A percentile compares a stretch with the other conserved stretches of the same genome.
These are phyloP conservation scores for Biston betularia DNA, from an alignment of 2,888 invertebrate species.

Conservation along the genomic window DNA sequence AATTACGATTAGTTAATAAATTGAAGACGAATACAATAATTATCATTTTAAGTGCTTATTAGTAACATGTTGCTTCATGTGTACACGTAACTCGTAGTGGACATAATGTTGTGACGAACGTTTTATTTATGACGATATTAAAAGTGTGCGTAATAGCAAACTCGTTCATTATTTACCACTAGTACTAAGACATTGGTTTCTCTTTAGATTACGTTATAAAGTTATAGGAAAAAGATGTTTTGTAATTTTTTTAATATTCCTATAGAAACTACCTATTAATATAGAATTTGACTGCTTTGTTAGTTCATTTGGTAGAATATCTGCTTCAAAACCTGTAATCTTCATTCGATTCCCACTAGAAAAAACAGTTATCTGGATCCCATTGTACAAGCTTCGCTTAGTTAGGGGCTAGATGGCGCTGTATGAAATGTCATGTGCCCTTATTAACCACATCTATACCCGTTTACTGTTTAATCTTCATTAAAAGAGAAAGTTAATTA, in stretches of 20 bases:
- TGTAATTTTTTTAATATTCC: background rate
- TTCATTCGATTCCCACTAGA: no score
- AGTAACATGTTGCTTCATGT: conserved; percentile 21
- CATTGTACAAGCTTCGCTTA: no score
- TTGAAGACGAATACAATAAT: conserved; percentile 25
- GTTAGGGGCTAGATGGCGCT: no score
- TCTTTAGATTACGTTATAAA: background rate
- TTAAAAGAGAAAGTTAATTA: no score
- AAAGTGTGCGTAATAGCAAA: background rate
- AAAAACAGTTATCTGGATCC: no score
- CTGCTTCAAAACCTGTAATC: no score
- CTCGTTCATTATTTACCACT: background rate
- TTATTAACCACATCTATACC: no score
- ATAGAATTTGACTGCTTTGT: no score
- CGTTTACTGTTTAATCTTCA: no score
- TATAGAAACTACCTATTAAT: background rate
- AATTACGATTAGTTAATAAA: conserved; percentile 33
- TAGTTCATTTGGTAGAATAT: no score
- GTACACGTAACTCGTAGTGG: conserved; percentile 11
- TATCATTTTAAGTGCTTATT: conserved; percentile 29
- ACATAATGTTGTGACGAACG: conserved; percentile 13
- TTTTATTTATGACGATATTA: conserved; percentile 10
- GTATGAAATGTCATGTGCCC: no score
- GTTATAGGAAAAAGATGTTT: background rate
- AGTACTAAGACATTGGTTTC: background rate